Evolutionary conservation across 2,113 vertebrate genomes (phyloP).

Genomic region (Rhombomys opimus): DNA sequence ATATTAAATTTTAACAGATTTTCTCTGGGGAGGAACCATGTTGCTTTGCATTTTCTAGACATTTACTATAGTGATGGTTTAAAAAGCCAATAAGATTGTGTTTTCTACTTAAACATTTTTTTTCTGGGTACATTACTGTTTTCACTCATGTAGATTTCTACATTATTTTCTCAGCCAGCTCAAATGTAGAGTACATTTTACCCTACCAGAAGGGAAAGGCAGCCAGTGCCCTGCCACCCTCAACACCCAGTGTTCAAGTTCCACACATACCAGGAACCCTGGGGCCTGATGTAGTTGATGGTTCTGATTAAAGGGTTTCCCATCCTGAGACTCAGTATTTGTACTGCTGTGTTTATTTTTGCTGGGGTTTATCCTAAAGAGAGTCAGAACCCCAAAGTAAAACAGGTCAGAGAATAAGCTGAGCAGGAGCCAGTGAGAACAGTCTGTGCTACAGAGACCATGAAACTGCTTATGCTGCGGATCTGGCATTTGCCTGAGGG

Average conservation of each 20-base stretch:
- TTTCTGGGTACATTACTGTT: not conserved
- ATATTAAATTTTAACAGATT: not conserved
- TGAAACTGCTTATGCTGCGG: not conserved
- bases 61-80: not conserved
- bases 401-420: constrained; percentile 48
- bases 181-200: constrained; percentile 29
- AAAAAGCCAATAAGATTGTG: not conserved
- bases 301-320: not conserved
- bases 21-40: not conserved
- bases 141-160: not conserved
- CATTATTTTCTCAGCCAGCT: not conserved
- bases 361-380: constrained; percentile 68
- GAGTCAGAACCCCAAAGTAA: constrained; percentile 46
- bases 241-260: not conserved
- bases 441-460: not conserved
- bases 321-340: not conserved
- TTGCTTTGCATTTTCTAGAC: constrained; percentile 11
- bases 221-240: accelerated
- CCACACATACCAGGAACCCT: not conserved
- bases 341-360: constrained; percentile 26
- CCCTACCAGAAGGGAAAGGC: not conserved
- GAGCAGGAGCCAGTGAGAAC: not conserved
- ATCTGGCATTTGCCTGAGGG: not conserved
- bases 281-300: not conserved
- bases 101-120: not conserved